phyloP scores from a whole-genome alignment of 2,888 invertebrate species.

The Epirrita christyi region DNA sequence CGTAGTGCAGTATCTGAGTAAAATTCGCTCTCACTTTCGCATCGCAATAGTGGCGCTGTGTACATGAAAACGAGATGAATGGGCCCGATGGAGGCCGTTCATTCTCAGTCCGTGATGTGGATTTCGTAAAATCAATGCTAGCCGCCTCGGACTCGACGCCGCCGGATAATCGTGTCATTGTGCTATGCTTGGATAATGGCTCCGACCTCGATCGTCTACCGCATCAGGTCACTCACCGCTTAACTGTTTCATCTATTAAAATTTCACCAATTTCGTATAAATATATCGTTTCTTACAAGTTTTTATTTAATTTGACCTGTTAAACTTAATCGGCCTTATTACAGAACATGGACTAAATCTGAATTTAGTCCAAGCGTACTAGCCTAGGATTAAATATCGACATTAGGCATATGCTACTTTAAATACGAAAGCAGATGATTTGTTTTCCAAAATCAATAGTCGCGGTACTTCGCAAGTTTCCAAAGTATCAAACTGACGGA shows the following conservation, averaged over 20 bases:
- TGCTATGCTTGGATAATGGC: slow-evolving; percentile 70
- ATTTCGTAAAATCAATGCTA: slow-evolving; percentile 81
- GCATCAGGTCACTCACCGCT: slow-evolving; percentile 64
- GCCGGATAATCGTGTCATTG: slow-evolving; percentile 75
- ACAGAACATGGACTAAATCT: too few species aligned
- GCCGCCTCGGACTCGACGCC: slow-evolving; percentile 67
- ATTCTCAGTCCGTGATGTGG: slow-evolving; percentile 77
- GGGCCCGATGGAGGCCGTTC: slow-evolving; percentile 76
- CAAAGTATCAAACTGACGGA: too few species aligned
- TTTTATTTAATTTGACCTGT: too few species aligned
- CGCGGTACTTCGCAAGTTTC: too few species aligned
- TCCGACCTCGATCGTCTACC: slow-evolving; percentile 60
- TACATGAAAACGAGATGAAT: slow-evolving; percentile 84
- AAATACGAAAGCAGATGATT: too few species aligned
- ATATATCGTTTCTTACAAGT: too few species aligned
- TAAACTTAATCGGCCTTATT: too few species aligned
- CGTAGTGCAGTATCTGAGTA: slow-evolving; percentile 74
- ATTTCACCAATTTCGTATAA: slow-evolving; percentile 57
- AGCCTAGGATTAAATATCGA: too few species aligned
- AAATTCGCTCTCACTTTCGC: slow-evolving; percentile 83
- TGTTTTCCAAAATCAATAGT: too few species aligned
- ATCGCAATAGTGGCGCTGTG: slow-evolving; percentile 75
- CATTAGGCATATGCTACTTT: too few species aligned
- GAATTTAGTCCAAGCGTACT: too few species aligned
- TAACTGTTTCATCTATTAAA: slow-evolving; percentile 63